phyloP scores from a whole-genome alignment of 1,140 invertebrate species.

The Diuraphis noxia region DNA sequence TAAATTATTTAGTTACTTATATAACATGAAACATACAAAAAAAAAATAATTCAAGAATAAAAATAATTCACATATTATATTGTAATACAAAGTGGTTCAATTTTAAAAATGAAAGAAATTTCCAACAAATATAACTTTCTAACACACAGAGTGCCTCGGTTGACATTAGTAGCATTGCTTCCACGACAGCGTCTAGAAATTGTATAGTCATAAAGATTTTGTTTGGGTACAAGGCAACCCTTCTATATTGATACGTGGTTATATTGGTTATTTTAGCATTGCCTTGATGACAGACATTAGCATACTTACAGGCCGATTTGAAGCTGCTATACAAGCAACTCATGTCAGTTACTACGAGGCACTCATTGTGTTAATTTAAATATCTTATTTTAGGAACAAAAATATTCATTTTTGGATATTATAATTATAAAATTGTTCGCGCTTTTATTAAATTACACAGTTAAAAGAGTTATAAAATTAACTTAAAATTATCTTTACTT shows the following conservation, averaged over 20 bases:
- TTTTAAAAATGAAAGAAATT: not conserved
- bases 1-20: not conserved
- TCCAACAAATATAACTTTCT: not conserved
- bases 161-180: not conserved
- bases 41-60: not conserved
- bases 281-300: rapidly evolving
- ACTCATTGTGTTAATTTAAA: not conserved
- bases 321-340: not conserved
- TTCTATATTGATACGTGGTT: not conserved
- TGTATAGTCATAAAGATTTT: too few species aligned
- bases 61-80: constrained; percentile 1
- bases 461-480: not conserved
- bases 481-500: not conserved
- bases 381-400: not conserved
- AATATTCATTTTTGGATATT: not conserved
- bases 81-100: not conserved
- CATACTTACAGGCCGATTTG: not conserved
- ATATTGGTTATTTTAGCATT: not conserved
- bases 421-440: not conserved
- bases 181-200: too few species aligned
- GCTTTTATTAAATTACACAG: not conserved
- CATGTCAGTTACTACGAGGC: not conserved
- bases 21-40: not conserved
- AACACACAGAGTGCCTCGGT: not conserved
- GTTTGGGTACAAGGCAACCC: not conserved